A percentile compares a stretch with the other conserved stretches of the same genome.
Conservation (phyloP, 2,888 invertebrate species). For the Prenolepis imparis region DNA sequence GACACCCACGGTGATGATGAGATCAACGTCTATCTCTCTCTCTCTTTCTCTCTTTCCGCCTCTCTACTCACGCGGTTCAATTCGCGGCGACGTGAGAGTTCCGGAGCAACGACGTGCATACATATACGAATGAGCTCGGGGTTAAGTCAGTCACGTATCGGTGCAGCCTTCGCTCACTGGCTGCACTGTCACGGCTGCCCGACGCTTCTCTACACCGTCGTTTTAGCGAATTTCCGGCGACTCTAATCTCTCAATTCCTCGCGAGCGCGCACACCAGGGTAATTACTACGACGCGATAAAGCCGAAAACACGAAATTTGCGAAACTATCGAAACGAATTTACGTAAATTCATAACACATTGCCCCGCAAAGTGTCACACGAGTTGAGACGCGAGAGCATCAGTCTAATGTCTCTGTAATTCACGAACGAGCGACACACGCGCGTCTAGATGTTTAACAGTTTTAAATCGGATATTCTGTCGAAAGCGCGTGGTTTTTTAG, state of each 20-base stretch:
- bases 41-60: background rate
- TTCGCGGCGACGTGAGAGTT: conserved; percentile 33
- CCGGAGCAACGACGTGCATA: conserved; percentile 10
- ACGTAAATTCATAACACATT: conserved; percentile 8
- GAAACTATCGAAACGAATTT: conserved; percentile 26
- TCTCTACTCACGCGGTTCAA: conserved; percentile 37
- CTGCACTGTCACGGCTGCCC: conserved; percentile 37
- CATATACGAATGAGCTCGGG: conserved; percentile 7
- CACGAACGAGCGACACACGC: background rate
- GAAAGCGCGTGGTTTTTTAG: background rate
- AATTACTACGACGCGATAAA: conserved; percentile 23
- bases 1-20: conserved; percentile 24
- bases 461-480: background rate
- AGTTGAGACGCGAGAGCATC: background rate
- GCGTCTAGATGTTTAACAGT: background rate
- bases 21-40: conserved; percentile 19
- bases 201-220: conserved; percentile 25
- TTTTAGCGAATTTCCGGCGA: conserved; percentile 41
- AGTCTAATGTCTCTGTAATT: background rate
- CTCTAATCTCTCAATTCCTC: conserved; percentile 44
- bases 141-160: conserved; percentile 49
- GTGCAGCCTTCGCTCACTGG: conserved; percentile 26
- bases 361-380: background rate
- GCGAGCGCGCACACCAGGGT: conserved; percentile 40
- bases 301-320: conserved; percentile 29